A percentile compares a stretch with the other conserved stretches of the same genome.
Evolutionary conservation across 92 coral and sea anemone species (phyloP).

Genomic region (Zoanthus sociatus): DNA sequence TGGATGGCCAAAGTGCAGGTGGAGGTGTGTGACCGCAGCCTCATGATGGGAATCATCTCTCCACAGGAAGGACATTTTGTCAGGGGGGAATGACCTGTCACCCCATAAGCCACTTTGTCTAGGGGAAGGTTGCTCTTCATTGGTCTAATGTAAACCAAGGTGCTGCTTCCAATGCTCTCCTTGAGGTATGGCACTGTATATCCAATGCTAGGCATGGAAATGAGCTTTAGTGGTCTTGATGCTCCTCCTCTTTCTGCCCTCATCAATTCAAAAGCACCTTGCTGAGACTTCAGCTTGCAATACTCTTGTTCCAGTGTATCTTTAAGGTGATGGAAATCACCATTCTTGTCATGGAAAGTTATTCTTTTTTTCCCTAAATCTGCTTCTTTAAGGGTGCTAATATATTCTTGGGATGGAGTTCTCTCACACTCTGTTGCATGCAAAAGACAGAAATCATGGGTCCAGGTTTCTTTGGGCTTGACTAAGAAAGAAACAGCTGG

Average conservation of each 20-base stretch:
- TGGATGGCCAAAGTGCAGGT: neutral
- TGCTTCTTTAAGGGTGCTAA: too few species aligned
- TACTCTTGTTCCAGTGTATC: too few species aligned
- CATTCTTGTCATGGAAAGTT: too few species aligned
- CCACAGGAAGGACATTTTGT: neutral
- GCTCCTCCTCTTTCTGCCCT: conserved; percentile 53
- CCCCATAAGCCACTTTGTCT: neutral
- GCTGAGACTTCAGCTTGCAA: too few species aligned
- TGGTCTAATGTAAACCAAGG: conserved; percentile 32
- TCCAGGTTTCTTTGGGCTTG: too few species aligned
- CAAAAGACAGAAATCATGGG: too few species aligned
- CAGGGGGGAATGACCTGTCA: neutral
- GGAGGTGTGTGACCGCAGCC: neutral
- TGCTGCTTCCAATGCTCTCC: conserved; percentile 35
- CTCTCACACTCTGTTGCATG: too few species aligned
- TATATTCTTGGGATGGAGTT: too few species aligned
- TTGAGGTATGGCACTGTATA: conserved; percentile 44
- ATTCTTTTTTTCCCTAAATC: too few species aligned
- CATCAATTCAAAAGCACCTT: conserved; percentile 46
- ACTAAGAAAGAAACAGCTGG: too few species aligned
- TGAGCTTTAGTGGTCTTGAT: conserved; percentile 38
- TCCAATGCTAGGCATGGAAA: conserved; percentile 33
- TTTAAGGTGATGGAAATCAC: too few species aligned
- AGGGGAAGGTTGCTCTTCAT: neutral
- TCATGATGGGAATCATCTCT: neutral